phyloP scores from a whole-genome alignment of 2,797 vertebrate genomes.

The Hemibagrus guttatus region DNA sequence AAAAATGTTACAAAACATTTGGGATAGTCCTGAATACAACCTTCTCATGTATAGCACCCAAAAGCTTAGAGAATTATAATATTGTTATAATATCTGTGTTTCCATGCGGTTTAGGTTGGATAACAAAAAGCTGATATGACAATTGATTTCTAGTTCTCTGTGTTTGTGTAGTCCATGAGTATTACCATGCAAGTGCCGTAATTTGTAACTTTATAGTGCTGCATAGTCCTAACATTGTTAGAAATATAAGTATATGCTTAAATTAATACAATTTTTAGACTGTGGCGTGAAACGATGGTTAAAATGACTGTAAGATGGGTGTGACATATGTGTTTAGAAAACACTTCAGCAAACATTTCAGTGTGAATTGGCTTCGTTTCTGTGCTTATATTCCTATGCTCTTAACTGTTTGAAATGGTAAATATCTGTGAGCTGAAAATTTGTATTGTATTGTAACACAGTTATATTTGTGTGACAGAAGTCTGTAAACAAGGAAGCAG shows the following conservation, averaged over 20 bases:
- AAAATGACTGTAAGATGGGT: neutral
- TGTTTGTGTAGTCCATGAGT: neutral
- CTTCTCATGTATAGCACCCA: neutral
- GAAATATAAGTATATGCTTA: neutral
- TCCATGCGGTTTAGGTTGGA: neutral
- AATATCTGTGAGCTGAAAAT: constrained; percentile 11
- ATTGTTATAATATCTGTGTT: neutral
- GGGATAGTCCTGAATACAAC: neutral
- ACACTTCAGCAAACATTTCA: neutral
- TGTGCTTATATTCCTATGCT: neutral
- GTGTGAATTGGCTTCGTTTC: neutral
- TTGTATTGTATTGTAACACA: constrained; percentile 42
- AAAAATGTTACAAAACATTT: neutral
- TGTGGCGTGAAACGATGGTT: neutral
- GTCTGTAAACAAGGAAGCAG: constrained; percentile 85
- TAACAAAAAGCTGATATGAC: neutral
- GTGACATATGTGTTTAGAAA: neutral
- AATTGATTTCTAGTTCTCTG: neutral
- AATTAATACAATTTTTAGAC: neutral
- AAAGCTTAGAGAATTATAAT: too few relatives aligned
- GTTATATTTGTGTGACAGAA: constrained; percentile 76
- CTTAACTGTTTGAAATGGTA: constrained; percentile 40
- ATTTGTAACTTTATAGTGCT: neutral
- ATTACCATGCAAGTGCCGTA: neutral
- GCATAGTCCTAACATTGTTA: neutral